phyloP scores from a whole-genome alignment of 1,140 invertebrate species.

The Calephelis nemesis region DNA sequence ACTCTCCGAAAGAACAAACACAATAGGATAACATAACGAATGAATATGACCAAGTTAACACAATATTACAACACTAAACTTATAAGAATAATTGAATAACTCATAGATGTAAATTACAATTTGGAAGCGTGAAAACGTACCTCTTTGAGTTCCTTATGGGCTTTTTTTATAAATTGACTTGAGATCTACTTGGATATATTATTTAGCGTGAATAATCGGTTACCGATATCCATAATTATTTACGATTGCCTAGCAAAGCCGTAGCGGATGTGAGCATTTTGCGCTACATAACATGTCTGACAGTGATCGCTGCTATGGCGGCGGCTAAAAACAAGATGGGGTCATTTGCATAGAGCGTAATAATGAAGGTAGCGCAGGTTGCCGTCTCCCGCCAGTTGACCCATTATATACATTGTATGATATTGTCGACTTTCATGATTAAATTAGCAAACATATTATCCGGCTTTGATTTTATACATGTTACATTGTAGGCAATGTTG shows the following conservation, averaged over 20 bases:
- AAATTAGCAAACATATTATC: slow-evolving; percentile 9
- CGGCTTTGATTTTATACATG: neutral
- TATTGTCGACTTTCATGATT: slow-evolving; percentile 10
- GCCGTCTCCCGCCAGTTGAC: slow-evolving; percentile 35
- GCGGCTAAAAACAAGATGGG: slow-evolving; percentile 59
- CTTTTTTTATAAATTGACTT: slow-evolving; percentile 37
- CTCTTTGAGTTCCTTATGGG: slow-evolving; percentile 32
- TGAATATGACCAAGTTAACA: slow-evolving; percentile 15
- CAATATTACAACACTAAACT: slow-evolving; percentile 19
- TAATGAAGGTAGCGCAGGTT: slow-evolving; percentile 51
- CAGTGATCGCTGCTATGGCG: slow-evolving; percentile 61
- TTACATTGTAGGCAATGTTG: neutral
- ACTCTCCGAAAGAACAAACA: slow-evolving; percentile 19
- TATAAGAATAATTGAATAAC: slow-evolving; percentile 25
- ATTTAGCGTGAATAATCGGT: slow-evolving; percentile 46
- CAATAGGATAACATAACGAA: slow-evolving; percentile 7
- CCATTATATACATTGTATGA: slow-evolving; percentile 38
- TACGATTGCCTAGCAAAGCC: slow-evolving; percentile 60
- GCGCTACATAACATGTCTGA: slow-evolving; percentile 63
- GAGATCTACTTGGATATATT: slow-evolving; percentile 35
- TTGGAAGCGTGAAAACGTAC: slow-evolving; percentile 38
- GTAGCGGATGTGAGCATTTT: slow-evolving; percentile 71
- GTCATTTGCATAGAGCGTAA: slow-evolving; percentile 72
- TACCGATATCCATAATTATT: slow-evolving; percentile 72
- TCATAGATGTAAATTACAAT: slow-evolving; percentile 31